Evolutionary conservation across 2,888 invertebrate genomes (phyloP).

Genomic region (Gastrophysa polygoni): DNA sequence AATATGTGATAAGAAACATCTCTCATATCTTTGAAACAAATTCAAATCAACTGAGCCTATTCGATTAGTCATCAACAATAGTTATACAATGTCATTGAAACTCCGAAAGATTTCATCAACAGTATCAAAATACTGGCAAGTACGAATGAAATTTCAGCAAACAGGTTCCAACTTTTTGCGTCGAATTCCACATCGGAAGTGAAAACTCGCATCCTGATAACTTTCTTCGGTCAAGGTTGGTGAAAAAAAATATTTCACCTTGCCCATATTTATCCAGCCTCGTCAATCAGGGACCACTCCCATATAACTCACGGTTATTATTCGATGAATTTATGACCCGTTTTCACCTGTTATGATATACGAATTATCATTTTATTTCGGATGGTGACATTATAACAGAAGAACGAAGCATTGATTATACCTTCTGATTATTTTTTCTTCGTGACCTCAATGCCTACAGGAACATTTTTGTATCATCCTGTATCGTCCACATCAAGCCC

Average conservation of each 20-base stretch:
- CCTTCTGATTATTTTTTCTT: no score
- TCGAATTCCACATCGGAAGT: background rate
- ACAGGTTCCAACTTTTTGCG: background rate
- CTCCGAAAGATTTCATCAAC: no score
- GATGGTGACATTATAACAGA: background rate
- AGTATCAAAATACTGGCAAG: background rate
- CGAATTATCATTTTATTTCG: background rate
- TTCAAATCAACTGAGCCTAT: no score
- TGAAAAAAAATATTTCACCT: conserved; percentile 14
- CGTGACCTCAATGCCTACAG: no score
- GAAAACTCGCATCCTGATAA: conserved; percentile 10
- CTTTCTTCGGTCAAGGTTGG: conserved; percentile 13
- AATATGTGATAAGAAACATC: no score
- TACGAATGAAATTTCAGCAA: background rate
- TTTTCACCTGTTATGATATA: background rate
- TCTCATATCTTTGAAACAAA: no score
- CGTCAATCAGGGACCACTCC: background rate
- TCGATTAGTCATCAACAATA: no score
- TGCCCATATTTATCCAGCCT: conserved; percentile 10
- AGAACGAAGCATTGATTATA: no score
- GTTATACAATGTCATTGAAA: no score
- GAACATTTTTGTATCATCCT: no score
- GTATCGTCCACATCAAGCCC: no score
- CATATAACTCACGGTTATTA: background rate
- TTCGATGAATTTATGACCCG: background rate